Evolutionary conservation across 2,113 vertebrate species (phyloP), one percentile per base, ranked within the genome.

Genomic region (Stictonetta naevosa): DNA sequence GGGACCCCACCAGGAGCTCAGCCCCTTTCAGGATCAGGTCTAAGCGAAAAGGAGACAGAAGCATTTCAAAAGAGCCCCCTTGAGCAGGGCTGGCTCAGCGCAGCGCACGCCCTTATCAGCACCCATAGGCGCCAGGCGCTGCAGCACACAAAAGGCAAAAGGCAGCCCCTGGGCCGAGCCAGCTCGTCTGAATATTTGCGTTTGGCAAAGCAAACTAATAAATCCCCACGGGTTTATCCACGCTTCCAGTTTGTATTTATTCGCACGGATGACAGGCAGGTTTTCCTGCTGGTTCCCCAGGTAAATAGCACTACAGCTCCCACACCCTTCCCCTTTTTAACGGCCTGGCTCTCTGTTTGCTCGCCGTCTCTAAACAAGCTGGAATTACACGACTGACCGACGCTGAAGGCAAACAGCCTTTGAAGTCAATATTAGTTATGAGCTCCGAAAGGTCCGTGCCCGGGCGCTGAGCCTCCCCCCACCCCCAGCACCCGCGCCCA

Each of bases 161-260:
- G 80, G 96, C 84, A 93, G 94, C 71, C 63, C 82, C 44, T 34
- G 79, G 93, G 77, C 69, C 6, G 1, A 86, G 67, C 83, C 86
- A 29, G 38, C 75, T 1, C 60, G 88, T 31, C 86, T 96, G 92
- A 73, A 91, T 98, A 50, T 98, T 98, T 98, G 94, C 93, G 3
- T 89, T 97, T 55, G 88, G 28, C 64, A 98, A 88, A 96, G 96
- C 97, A 98, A 97, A 98, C 95, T 94, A 95, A 92, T 96, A 98
- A 98, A 98, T 97, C 94, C 94, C 48, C 73, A 1, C 10, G 33
- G 26, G 56, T 83, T 94, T 58, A 93, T 86, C 92, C 53, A 3
- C 10, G 76, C 91, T 96, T 89, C 95, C 93, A 22, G 78, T 19
- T 95, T 71, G 96, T 93, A 78, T 90, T 97, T 96, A 90, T 89